Conservation (phyloP, 2,113 vertebrate genomes). For the Brachypteracias leptosomus region DNA sequence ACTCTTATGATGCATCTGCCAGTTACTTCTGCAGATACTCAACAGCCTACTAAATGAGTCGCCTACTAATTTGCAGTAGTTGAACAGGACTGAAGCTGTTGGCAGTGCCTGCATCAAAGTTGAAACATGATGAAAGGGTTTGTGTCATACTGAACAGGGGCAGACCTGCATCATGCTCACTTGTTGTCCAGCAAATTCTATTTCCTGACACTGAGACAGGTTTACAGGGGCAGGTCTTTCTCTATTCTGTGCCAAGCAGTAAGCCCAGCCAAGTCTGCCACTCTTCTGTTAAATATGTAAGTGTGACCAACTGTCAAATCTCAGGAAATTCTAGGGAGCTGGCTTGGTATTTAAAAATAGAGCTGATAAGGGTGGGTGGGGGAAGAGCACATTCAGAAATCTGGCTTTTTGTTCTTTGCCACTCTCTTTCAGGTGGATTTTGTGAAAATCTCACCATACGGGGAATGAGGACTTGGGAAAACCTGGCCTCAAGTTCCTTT, state of each 20-base stretch:
- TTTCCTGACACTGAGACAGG: background rate
- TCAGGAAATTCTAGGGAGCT: background rate
- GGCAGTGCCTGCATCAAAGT: background rate
- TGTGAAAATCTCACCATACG: background rate
- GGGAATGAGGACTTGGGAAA: background rate
- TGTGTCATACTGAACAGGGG: background rate
- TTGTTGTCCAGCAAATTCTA: background rate
- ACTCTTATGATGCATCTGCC: background rate
- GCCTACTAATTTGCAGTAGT: background rate
- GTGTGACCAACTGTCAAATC: background rate
- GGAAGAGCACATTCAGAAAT: conserved; percentile 6
- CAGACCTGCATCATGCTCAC: background rate
- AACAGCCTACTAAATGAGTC: background rate
- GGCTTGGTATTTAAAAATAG: conserved; percentile 36
- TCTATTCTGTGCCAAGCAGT: background rate
- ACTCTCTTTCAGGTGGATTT: background rate
- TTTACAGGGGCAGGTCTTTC: background rate
- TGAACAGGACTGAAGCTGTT: background rate
- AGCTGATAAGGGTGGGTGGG: background rate
- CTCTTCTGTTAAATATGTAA: background rate
- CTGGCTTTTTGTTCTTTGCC: background rate
- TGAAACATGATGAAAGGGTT: background rate
- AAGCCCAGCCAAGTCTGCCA: background rate
- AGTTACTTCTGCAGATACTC: background rate
- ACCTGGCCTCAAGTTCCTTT: background rate